Base-by-base conservation (phyloP, 1,140 invertebrate genomes). In the Kradibia gibbosae region DNA sequence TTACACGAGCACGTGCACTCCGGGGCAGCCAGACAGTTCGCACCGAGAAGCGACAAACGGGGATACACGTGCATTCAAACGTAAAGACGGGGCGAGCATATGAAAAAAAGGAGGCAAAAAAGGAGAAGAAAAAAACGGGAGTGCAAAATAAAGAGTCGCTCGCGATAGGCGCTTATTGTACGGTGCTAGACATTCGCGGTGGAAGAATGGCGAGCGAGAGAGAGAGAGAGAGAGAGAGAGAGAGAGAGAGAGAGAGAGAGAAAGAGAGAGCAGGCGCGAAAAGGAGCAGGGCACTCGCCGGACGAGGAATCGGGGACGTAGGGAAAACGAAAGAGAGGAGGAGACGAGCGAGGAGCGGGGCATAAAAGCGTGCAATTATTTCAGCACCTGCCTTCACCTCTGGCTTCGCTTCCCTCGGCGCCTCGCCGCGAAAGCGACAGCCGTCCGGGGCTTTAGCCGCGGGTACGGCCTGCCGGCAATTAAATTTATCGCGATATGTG, bases 401-500 rank as follows among this genome's bases (percentile, higher is more conserved):
- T 36, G 22, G n/a, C 42, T 22, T 42, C 34, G 34, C 20, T 1
- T 67, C n/a, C 34, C 60, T n/a, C 62, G 34, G 17, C 34, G 62
- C 62, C 62, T 36, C 62, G 4, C 34, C 34, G 20, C 36, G 15
- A 39, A 36, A 67, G 34, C 62, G 62, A 67, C 62, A 67, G 62
- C 62, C 62, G 62, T 67, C 62, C 62, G 34, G 34, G 62, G n/a
- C 13, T 31, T 3, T 28, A 34, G 39, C 20, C 31, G 7, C 62
- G 45, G 28, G 31, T 22, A 67, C 17, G 39, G 53, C 60, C 45
- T 53, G 50, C 45, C 36, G n/a, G 83, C 83, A 83, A 83, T 83
- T 83, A 83, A 81, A 83, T 78, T 83, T 83, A 83, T 83, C 83
- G 80, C 83, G 83, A 83, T 83, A 42, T 36, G 50, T 25, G 78